Conservation (phyloP, 2,113 vertebrate genomes). For the Balaeniceps rex region DNA sequence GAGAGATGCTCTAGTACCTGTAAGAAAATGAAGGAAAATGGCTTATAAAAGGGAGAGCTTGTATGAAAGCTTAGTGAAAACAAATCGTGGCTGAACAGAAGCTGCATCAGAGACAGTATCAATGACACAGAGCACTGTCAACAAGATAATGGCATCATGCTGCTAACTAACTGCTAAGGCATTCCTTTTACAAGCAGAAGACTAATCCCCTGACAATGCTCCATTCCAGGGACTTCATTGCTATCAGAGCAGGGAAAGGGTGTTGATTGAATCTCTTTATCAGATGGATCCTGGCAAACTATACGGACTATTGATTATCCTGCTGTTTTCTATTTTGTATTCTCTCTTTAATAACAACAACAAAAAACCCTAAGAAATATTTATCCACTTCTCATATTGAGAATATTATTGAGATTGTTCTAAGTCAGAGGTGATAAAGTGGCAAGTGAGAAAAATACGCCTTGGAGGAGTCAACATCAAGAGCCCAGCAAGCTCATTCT, state of each 20-base stretch:
- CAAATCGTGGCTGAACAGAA: neutral
- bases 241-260: neutral
- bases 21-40: neutral
- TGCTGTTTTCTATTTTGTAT: neutral
- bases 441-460: neutral
- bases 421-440: neutral
- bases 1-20: neutral
- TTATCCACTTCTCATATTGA: neutral
- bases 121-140: conserved; percentile 30
- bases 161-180: conserved; percentile 25
- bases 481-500: conserved; percentile 1
- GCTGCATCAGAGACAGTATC: neutral
- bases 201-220: conserved; percentile 32
- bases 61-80: neutral
- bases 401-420: neutral
- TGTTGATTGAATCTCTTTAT: neutral
- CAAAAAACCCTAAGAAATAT: neutral
- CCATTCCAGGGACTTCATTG: neutral
- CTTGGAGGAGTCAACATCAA: neutral
- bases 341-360: neutral
- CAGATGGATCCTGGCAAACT: neutral
- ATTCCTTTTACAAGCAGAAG: conserved; percentile 41
- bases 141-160: neutral
- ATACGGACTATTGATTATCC: neutral
- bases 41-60: neutral